A percentile compares a stretch with the other conserved stretches of the same genome.
phyloP scores from a whole-genome alignment of 2,113 vertebrate species.

The Megaceryle torquata region DNA sequence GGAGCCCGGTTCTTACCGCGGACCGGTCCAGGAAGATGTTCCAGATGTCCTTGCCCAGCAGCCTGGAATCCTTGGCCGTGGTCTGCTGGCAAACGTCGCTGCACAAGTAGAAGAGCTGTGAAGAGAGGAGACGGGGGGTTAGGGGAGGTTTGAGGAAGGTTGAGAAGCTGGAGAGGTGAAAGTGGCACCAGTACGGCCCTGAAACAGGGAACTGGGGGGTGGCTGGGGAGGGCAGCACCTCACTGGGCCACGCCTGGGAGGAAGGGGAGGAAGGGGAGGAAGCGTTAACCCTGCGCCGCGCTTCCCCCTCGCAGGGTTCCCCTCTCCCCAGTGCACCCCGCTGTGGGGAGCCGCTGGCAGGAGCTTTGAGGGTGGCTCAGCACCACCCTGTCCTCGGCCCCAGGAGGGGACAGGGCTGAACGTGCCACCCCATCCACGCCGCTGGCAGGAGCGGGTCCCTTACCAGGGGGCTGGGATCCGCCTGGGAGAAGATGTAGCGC shows the following conservation, averaged over 20 bases:
- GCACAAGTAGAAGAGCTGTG: conserved; percentile 89
- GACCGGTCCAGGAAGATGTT: conserved; percentile 87
- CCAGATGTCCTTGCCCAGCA: conserved; percentile 86
- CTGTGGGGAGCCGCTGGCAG: no score
- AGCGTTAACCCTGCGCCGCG: no score
- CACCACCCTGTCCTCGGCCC: no score
- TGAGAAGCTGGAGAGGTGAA: neutral
- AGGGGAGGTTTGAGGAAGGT: neutral
- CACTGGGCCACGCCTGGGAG: no score
- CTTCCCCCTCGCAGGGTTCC: no score
- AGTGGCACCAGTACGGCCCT: rapidly evolving
- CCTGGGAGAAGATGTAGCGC: conserved; percentile 90
- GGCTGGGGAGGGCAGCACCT: neutral
- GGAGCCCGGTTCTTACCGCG: conserved; percentile 74
- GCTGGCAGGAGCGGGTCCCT: neutral
- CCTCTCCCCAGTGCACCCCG: no score
- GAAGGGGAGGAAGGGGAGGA: no score
- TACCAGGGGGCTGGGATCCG: conserved; percentile 90
- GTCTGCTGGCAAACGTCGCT: conserved; percentile 86
- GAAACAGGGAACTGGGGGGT: neutral
- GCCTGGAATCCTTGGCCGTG: conserved; percentile 82
- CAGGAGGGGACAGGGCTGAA: neutral
- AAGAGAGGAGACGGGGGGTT: neutral
- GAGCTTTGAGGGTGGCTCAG: no score
- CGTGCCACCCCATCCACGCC: rapidly evolving